These are phyloP conservation scores for Engraulis encrasicolus DNA, from an alignment of 2,113 vertebrate species.

Conservation along the genomic window DNA sequence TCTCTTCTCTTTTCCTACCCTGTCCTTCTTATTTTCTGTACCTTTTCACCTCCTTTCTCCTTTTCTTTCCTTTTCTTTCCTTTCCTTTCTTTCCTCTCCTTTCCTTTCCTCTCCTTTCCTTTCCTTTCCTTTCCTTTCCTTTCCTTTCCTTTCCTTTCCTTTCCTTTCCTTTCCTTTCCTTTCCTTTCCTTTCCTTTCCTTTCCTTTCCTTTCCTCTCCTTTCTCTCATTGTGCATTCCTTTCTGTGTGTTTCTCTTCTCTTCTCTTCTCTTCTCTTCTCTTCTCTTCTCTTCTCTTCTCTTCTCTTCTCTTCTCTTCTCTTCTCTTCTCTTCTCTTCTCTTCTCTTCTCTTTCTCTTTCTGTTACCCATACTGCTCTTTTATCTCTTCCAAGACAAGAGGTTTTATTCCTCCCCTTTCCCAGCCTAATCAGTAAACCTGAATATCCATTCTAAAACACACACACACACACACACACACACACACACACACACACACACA, in stretches of 20 bases:
- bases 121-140: slow-evolving; percentile 5
- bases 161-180: neutral
- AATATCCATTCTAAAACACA: slow-evolving; percentile 41
- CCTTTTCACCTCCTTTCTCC: slow-evolving; percentile 9
- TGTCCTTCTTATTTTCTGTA: too few species aligned
- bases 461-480: too few species aligned
- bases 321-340: neutral
- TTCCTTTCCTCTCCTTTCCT: neutral
- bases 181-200: slow-evolving; percentile 2
- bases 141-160: neutral
- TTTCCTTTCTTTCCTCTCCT: neutral
- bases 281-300: neutral
- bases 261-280: neutral
- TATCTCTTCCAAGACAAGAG: neutral
- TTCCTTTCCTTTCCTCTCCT: slow-evolving; percentile 5
- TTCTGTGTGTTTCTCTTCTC: too few species aligned
- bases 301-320: neutral
- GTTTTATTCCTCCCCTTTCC: neutral
- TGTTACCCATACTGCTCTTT: neutral
- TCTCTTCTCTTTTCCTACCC: neutral
- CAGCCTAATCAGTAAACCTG: slow-evolving; percentile 40
- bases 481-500: too few species aligned
- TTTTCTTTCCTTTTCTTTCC: neutral
- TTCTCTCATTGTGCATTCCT: too few species aligned
- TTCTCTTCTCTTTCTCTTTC: neutral